Percentiles rank a stretch among this genome's conserved stretches.
These are phyloP conservation scores for Ceratina japonica DNA, from an alignment of 1,140 invertebrate genomes.

Conservation along the genomic window DNA sequence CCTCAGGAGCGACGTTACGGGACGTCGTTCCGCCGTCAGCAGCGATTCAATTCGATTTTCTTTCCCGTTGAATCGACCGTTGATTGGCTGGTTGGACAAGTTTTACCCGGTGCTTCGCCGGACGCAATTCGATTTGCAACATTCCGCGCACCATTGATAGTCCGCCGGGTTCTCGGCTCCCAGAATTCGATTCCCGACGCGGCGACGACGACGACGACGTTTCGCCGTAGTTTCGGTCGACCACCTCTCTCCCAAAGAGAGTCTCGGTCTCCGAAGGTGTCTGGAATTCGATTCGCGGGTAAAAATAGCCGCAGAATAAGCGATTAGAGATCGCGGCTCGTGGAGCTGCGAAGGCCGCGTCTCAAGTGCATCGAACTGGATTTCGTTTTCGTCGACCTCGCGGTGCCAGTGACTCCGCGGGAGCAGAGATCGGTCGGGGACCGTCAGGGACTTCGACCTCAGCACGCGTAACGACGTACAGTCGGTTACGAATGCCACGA, in stretches of 20 bases:
- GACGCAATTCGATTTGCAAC: constrained; percentile 49
- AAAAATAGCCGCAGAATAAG: not conserved
- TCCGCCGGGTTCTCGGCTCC: constrained; percentile 45
- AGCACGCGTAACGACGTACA: constrained; percentile 16
- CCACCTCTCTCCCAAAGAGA: constrained; percentile 1
- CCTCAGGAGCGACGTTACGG: constrained; percentile 17
- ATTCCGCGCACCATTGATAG: constrained; percentile 43
- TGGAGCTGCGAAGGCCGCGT: constrained; percentile 52
- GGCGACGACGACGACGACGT: too few relatives aligned
- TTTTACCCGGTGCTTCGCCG: constrained; percentile 44
- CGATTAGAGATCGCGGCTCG: not conserved
- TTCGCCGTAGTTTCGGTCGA: constrained; percentile 11
- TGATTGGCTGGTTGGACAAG: constrained; percentile 58
- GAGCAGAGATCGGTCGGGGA: constrained; percentile 14
- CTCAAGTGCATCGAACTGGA: constrained; percentile 47
- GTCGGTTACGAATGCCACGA: constrained; percentile 48
- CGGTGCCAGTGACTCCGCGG: constrained; percentile 45
- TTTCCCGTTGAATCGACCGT: constrained; percentile 58
- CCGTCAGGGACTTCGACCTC: constrained; percentile 39
- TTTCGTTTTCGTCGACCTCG: constrained; percentile 52
- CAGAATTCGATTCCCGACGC: constrained; percentile 58
- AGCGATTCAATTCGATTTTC: constrained; percentile 65
- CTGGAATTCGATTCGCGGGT: not conserved
- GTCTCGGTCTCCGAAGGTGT: not conserved
- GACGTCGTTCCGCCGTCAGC: constrained; percentile 26